Base-by-base conservation (phyloP, 2,797 vertebrate species). In the Columba guinea region DNA sequence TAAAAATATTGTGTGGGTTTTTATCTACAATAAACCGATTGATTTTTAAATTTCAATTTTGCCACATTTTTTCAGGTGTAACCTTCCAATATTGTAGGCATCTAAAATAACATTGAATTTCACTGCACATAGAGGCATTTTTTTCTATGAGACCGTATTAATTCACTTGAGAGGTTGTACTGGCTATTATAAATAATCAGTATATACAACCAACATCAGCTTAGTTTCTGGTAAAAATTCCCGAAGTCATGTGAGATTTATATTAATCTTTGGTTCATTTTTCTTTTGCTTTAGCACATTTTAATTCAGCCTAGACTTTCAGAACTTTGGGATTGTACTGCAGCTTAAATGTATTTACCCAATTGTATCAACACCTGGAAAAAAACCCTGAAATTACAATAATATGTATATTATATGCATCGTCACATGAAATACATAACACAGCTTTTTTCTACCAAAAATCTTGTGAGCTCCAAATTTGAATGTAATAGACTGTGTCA, bases 11-110 rank as follows among this genome's bases (percentile, higher is more conserved):
- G 7, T 56, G 64, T 37, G 21, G 13, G 18, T 62, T 90, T 39
- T 84, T 59, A 30, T 14, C 5, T 44, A 2, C 76, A 9, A 22
- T 37, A 86, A 93, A 64, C 8, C 48, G 79, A 7, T 9, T 67
- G 27, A 1, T 59, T 89, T 68, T 95, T 90, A 34, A 59, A 84
- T 77, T 58, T 78, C 70, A 63, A 79, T 89, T 91, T 96, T 83
- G 30, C 41, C 35, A 64, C 15, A 24, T 58, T 55, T 92, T 67
- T 77, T 84, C 60, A 83, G 51, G 22, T 64, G 28, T 1, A 52
- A 23, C 51, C 63, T 93, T 69, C 74, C 58, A 90, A 13, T 81
- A 73, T 18, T 84, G 19, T 59, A 56, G 11, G 5, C 37, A 68
- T 48, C 32, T 73, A 51, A 53, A 84, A 32, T 62, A 56, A 58